Evolutionary conservation across 2,113 vertebrate genomes (phyloP).

Genomic region (Globicephala melas): DNA sequence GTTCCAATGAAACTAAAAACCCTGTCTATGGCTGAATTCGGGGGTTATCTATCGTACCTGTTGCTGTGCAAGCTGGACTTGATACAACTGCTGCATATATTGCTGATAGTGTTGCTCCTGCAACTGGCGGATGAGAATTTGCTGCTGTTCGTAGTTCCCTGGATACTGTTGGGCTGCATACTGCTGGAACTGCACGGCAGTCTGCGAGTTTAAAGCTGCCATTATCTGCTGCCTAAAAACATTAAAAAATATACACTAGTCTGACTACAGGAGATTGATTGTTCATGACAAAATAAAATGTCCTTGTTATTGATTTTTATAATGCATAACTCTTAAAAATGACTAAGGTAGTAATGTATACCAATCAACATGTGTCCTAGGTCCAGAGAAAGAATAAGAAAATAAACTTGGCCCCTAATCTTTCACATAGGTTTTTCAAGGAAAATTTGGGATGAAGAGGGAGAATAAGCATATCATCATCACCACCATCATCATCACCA

Average conservation of each 20-base stretch:
- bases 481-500: neutral
- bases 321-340: neutral
- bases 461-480: neutral
- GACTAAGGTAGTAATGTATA: neutral
- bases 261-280: constrained; percentile 22
- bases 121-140: constrained; percentile 96
- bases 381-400: neutral
- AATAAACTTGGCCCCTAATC: neutral
- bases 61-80: constrained; percentile 98
- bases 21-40: neutral
- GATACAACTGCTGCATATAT: constrained; percentile 99
- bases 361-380: neutral
- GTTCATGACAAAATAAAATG: constrained; percentile 15
- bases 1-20: neutral
- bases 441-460: neutral
- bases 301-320: neutral
- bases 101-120: constrained; percentile 99
- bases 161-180: constrained; percentile 99
- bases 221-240: constrained; percentile 96
- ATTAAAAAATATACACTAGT: constrained; percentile 39
- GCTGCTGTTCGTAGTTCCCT: constrained; percentile 95
- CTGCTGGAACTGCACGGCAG: constrained; percentile 98
- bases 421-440: neutral
- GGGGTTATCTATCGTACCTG: constrained; percentile 84
- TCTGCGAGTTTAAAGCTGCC: constrained; percentile 98